Conservation (phyloP, 1,140 invertebrate species). For the Spodoptera frugiperda region DNA sequence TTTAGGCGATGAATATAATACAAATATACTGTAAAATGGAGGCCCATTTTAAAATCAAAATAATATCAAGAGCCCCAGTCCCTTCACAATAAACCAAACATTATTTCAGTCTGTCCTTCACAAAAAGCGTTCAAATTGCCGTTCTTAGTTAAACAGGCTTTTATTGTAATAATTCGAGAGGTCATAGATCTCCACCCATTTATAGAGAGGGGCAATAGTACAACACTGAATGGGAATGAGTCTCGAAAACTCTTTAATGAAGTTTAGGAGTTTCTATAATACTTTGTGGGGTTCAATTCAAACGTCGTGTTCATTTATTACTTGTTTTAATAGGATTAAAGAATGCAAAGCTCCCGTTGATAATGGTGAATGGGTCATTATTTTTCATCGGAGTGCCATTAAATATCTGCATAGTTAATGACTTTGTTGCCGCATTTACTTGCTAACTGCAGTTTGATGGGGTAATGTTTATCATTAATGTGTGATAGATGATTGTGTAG, state of each 20-base stretch:
- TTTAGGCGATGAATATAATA: no score
- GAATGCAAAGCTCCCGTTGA: slow-evolving; percentile 31
- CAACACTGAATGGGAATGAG: slow-evolving; percentile 12
- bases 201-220: slow-evolving; percentile 49
- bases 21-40: no score
- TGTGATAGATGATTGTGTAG: no score
- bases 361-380: slow-evolving; percentile 12
- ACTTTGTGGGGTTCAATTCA: slow-evolving; percentile 47
- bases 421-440: not conserved
- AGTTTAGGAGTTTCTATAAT: slow-evolving; percentile 66
- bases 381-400: not conserved
- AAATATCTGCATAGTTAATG: not conserved
- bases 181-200: slow-evolving; percentile 62
- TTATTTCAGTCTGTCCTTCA: slow-evolving; percentile 6
- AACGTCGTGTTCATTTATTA: slow-evolving; percentile 58
- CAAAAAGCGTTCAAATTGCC: slow-evolving; percentile 59
- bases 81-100: slow-evolving; percentile 8
- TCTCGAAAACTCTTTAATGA: slow-evolving; percentile 62
- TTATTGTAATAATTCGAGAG: slow-evolving; percentile 65
- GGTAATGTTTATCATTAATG: no score
- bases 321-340: slow-evolving; percentile 54
- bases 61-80: not conserved
- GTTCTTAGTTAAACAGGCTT: slow-evolving; percentile 69
- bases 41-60: not conserved
- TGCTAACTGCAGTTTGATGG: not conserved